phyloP scores from a whole-genome alignment of 2,888 invertebrate genomes.

The Baccha elongata region DNA sequence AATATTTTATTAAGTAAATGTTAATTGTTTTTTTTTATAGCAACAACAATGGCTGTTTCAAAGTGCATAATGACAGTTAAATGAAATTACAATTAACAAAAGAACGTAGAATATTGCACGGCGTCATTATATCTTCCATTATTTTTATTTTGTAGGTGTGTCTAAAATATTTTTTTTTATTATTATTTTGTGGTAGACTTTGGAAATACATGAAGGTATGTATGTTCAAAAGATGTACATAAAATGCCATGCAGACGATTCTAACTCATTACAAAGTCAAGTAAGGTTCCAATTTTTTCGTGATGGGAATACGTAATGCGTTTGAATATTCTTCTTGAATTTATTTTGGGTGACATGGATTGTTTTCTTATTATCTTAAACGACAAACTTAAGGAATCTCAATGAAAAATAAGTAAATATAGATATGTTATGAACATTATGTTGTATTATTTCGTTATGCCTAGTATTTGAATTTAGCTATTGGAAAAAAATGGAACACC shows the following conservation, averaged over 20 bases:
- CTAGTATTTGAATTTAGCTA: slow-evolving; percentile 6
- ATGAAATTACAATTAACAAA: slow-evolving; percentile 8
- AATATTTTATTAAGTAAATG: slow-evolving; percentile 22
- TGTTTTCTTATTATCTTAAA: slow-evolving; percentile 37
- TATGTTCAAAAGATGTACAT: slow-evolving; percentile 9
- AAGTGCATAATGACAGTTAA: slow-evolving; percentile 53
- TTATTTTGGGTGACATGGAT: slow-evolving; percentile 4
- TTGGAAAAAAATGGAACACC: neutral
- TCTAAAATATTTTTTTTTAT: neutral
- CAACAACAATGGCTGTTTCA: slow-evolving; percentile 33
- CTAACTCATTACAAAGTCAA: slow-evolving; percentile 32
- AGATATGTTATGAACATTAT: neutral
- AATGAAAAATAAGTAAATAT: slow-evolving; percentile 9
- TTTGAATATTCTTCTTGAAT: slow-evolving; percentile 11
- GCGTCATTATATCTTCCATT: neutral
- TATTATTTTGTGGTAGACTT: slow-evolving; percentile 2
- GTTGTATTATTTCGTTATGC: neutral
- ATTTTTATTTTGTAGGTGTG: slow-evolving; percentile 24
- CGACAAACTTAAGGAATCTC: slow-evolving; percentile 24
- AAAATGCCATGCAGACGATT: slow-evolving; percentile 10
- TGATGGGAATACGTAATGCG: slow-evolving; percentile 36
- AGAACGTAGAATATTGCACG: slow-evolving; percentile 1
- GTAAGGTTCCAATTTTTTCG: slow-evolving; percentile 18
- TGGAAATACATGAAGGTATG: slow-evolving; percentile 7
- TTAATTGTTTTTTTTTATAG: slow-evolving; percentile 38